Percentiles rank a stretch among this genome's conserved stretches.
Conservation (phyloP, 2,797 vertebrate species). For the Eulemur coronatus region DNA sequence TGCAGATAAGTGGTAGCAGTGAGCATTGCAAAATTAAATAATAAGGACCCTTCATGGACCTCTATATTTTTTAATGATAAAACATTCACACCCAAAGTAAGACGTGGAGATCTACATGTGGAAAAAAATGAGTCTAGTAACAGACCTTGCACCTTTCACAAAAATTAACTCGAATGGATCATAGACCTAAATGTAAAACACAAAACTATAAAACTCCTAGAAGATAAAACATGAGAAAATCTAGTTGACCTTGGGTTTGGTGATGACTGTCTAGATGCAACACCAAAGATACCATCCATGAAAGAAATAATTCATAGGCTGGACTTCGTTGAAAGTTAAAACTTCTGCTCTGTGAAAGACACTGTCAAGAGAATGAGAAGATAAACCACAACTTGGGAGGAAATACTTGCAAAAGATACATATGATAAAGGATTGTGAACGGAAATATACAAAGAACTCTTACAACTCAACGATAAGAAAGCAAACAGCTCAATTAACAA, state of each 20-base stretch:
- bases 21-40: slow-evolving; percentile 67
- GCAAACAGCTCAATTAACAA: not conserved
- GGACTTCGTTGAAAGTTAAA: slow-evolving; percentile 21
- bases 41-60: not conserved
- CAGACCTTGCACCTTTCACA: not conserved
- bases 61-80: not conserved
- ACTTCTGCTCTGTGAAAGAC: not conserved
- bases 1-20: slow-evolving; percentile 35
- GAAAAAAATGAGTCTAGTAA: not conserved
- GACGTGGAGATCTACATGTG: not conserved
- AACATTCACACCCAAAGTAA: not conserved
- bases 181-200: not conserved
- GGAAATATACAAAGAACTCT: slow-evolving; percentile 23
- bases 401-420: not conserved
- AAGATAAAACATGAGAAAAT: not conserved
- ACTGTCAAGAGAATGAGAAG: not conserved
- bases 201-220: not conserved
- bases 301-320: slow-evolving; percentile 10
- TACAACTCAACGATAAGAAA: slow-evolving; percentile 23
- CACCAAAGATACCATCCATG: not conserved
- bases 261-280: not conserved
- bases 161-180: slow-evolving; percentile 15
- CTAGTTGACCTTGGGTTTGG: not conserved
- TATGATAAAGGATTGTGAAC: not conserved
- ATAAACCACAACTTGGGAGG: not conserved